Evolutionary conservation across 1,140 invertebrate genomes (phyloP).

Genomic region (Bemisia tabaci): DNA sequence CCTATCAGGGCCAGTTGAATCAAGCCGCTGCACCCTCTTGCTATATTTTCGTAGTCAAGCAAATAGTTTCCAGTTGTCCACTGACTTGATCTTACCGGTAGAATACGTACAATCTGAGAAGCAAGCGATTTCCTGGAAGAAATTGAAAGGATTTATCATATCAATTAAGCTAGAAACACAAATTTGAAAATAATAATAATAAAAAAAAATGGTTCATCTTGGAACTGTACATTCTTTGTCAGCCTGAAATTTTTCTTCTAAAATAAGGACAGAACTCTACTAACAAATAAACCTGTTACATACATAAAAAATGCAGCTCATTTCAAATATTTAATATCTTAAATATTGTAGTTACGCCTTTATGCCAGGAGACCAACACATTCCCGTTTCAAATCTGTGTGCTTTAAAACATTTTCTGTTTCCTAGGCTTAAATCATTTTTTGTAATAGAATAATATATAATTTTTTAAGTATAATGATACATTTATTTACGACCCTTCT

Average conservation of each 20-base stretch:
- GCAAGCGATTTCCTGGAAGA: constrained; percentile 37
- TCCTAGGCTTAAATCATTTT: too few relatives aligned
- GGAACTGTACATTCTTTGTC: background rate
- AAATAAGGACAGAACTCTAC: background rate
- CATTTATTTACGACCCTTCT: too few relatives aligned
- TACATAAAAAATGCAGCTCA: background rate
- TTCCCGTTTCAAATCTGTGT: background rate
- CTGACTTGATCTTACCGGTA: constrained; percentile 33
- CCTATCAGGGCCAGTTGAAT: constrained; percentile 42
- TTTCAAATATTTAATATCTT: background rate
- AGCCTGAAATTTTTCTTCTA: background rate
- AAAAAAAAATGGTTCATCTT: background rate
- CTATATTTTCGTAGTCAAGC: constrained; percentile 43
- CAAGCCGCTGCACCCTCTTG: constrained; percentile 42
- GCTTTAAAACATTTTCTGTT: too few relatives aligned
- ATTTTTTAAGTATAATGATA: too few relatives aligned
- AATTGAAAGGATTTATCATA: too few relatives aligned
- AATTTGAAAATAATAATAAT: constrained; percentile 4
- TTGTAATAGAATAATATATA: too few relatives aligned
- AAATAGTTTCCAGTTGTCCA: constrained; percentile 48
- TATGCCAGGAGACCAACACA: background rate
- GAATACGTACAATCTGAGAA: constrained; percentile 40
- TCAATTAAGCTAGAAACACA: too few relatives aligned
- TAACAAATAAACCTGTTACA: background rate
- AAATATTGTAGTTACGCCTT: background rate